Evolutionary conservation across 2,888 invertebrate species (phyloP), one percentile per base, ranked within the genome.

Genomic region (Caenorhabditis virilis): DNA sequence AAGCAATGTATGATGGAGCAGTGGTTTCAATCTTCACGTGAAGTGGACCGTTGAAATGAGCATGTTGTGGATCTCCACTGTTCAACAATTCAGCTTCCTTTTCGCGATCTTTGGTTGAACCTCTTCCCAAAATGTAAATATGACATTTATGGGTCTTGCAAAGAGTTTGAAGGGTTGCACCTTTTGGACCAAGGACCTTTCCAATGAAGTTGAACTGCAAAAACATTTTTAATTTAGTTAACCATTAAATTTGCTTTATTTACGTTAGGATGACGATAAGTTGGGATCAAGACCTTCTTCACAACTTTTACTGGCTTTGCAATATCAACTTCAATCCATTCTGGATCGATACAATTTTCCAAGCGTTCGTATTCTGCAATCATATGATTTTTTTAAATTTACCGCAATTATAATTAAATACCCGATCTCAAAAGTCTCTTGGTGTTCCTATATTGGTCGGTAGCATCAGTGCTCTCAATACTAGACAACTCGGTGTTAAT

Each of bases 181-280:
- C 83, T 26, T 78, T 79, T 38, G 82, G 83, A 26, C 83, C 83
- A 20, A 83, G 74, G 9, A 83, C 70, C 59, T 83, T 83, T 45
- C 83, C 83, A 38, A 83, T 79, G 59, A 80, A 83, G 62, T 83
- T 83, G 70, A 83, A 83, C 78, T 82, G 57, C 66, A 78, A 58
- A 11, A 4, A 16, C 26, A 2, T 15, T 23, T 7, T n/a, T n/a
- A n/a, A 45, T 13, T 26, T 26, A 43, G 16, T 42, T 16, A 20
- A 9, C 1, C 18, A 27, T 26, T 7, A n/a, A 33, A 15, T 43
- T 45, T 25, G 2, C 27, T 23, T 27, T 35, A 30, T 55, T 47
- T 49, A 82, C 81, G 39, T 72, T 69, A 7, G 80, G 83, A 65
- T 83, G 74, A n/a, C 82, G 73, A 61, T 78, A 82, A 18, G 66